These are phyloP conservation scores for Ecdyonurus torrentis DNA, from an alignment of 2,888 invertebrate genomes.

Conservation along the genomic window DNA sequence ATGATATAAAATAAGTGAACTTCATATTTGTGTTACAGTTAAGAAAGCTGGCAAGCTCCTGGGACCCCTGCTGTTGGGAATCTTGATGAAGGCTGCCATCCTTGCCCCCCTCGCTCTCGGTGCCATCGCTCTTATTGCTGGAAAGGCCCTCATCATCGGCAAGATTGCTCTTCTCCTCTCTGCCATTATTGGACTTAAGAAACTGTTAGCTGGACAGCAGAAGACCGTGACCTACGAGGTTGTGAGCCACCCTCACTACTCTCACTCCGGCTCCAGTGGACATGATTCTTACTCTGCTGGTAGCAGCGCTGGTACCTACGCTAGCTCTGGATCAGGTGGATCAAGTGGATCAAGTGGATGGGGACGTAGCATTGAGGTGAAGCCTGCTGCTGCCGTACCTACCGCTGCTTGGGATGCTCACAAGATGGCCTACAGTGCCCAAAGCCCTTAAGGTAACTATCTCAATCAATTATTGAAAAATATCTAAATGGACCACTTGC, in stretches of 20 bases:
- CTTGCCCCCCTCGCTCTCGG: slow-evolving; percentile 42
- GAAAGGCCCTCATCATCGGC: slow-evolving; percentile 21
- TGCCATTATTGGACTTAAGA: slow-evolving; percentile 39
- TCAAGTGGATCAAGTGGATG: slow-evolving; percentile 37
- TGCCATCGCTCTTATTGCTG: slow-evolving; percentile 20
- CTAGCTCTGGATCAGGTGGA: neutral
- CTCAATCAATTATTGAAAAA: too few relatives aligned
- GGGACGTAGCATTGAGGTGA: slow-evolving; percentile 27
- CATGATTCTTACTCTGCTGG: slow-evolving; percentile 1
- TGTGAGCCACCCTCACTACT: slow-evolving; percentile 8
- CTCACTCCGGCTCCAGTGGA: neutral
- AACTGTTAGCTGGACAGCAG: slow-evolving; percentile 37
- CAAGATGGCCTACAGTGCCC: slow-evolving; percentile 46
- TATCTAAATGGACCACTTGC: too few relatives aligned
- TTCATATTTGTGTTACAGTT: neutral
- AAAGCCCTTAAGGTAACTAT: too few relatives aligned
- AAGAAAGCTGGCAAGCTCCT: slow-evolving; percentile 14
- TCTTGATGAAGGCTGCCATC: slow-evolving; percentile 30
- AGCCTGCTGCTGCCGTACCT: slow-evolving; percentile 20
- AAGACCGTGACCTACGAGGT: slow-evolving; percentile 71
- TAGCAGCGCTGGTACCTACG: neutral
- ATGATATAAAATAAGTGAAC: too few relatives aligned
- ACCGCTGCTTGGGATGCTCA: slow-evolving; percentile 46
- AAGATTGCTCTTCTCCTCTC: slow-evolving; percentile 22
- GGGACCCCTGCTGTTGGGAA: slow-evolving; percentile 20